These are phyloP conservation scores for Ictidomys tridecemlineatus DNA, from an alignment of 2,113 vertebrate species.

Conservation along the genomic window DNA sequence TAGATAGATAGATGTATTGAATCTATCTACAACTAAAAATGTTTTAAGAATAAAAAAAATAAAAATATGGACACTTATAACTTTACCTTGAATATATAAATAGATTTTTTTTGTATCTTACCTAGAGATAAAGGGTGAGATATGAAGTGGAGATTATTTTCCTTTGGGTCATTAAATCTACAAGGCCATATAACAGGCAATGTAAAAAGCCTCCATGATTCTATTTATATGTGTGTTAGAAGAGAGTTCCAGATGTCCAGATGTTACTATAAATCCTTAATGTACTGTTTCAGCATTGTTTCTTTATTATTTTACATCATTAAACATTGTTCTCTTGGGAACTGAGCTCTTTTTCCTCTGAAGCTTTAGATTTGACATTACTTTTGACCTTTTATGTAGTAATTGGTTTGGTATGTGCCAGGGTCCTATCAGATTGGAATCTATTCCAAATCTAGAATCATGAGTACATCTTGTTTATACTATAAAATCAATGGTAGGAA, in stretches of 20 bases:
- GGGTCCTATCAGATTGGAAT: constrained; percentile 75
- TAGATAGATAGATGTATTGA: no score
- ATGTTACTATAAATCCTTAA: constrained; percentile 54
- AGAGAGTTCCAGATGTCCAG: neutral
- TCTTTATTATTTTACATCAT: constrained; percentile 73
- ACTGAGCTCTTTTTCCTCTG: constrained; percentile 69
- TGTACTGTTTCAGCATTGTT: constrained; percentile 71
- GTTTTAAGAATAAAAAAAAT: neutral
- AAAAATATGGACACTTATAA: constrained; percentile 64
- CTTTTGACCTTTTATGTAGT: constrained; percentile 80
- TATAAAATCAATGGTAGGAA: constrained; percentile 8
- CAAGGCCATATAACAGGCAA: constrained; percentile 72
- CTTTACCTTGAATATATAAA: constrained; percentile 60
- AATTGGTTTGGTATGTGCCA: constrained; percentile 82
- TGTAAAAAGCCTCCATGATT: constrained; percentile 57
- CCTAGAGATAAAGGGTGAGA: constrained; percentile 73
- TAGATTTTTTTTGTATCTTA: constrained; percentile 36
- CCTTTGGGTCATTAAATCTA: constrained; percentile 54
- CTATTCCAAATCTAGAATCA: constrained; percentile 66
- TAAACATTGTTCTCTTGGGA: constrained; percentile 72
- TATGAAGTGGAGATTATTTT: constrained; percentile 76
- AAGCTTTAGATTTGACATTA: constrained; percentile 81
- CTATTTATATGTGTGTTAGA: constrained; percentile 5
- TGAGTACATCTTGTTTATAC: constrained; percentile 78
- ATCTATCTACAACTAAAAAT: no score